phyloP scores from a whole-genome alignment of 53 echinoderm and acorn worm genomes.

The Holothuria leucospilota region DNA sequence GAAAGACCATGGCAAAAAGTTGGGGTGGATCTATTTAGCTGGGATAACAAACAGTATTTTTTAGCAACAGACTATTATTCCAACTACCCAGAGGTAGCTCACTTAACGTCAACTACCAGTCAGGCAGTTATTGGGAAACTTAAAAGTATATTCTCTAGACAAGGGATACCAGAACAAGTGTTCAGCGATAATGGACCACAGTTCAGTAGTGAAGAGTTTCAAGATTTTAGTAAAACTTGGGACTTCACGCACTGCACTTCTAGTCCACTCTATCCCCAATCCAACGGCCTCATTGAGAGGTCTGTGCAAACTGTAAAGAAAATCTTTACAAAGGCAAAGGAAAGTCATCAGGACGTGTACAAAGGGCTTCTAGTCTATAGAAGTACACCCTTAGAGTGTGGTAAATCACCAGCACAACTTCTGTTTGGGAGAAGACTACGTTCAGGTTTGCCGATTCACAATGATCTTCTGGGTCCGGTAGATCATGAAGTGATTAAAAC shows the following conservation, averaged over 20 bases:
- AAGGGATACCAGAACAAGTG: slow-evolving; percentile 50
- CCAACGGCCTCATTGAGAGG: too few species aligned
- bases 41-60: slow-evolving; percentile 16
- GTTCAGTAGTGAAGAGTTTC: neutral
- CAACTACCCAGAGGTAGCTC: neutral
- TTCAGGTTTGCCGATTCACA: neutral
- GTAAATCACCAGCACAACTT: neutral
- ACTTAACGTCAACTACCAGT: slow-evolving; percentile 13
- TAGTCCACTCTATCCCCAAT: too few species aligned
- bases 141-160: slow-evolving; percentile 45
- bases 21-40: slow-evolving; percentile 51
- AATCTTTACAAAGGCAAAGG: too few species aligned
- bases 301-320: too few species aligned
- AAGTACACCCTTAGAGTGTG: neutral
- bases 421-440: neutral
- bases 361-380: too few species aligned
- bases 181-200: slow-evolving; percentile 40
- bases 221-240: neutral
- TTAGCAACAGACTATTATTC: slow-evolving; percentile 10
- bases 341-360: neutral
- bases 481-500: neutral
- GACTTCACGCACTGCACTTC: slow-evolving; percentile 37
- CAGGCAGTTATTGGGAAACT: slow-evolving; percentile 24
- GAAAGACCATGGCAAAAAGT: slow-evolving; percentile 62
- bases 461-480: neutral